phyloP scores from a whole-genome alignment of 2,888 invertebrate species.

The Gymnoscelis rufifasciata region DNA sequence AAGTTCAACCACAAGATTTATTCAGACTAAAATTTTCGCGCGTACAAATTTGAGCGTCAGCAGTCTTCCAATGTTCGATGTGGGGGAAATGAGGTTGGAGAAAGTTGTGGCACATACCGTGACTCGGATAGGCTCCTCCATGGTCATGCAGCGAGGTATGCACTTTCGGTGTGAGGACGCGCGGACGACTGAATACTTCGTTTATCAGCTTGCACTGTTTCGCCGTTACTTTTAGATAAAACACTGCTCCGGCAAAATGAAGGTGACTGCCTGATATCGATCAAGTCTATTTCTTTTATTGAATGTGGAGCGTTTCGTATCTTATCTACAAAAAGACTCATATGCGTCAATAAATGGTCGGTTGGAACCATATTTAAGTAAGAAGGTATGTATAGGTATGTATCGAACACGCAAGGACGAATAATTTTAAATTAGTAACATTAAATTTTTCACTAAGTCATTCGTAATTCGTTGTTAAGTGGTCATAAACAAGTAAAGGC shows the following conservation, averaged over 20 bases:
- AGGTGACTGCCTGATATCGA: slow-evolving; percentile 37
- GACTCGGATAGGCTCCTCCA: slow-evolving; percentile 39
- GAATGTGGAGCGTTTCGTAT: slow-evolving; percentile 23
- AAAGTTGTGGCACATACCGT: slow-evolving; percentile 45
- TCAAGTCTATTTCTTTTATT: slow-evolving; percentile 28
- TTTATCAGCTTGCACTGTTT: slow-evolving; percentile 33
- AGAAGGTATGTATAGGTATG: not conserved
- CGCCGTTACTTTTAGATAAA: slow-evolving; percentile 55
- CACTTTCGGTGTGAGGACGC: slow-evolving; percentile 46
- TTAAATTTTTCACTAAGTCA: no score
- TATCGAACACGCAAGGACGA: no score
- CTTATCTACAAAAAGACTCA: slow-evolving; percentile 23
- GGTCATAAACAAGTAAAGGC: no score
- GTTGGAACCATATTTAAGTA: not conserved
- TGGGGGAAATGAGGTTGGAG: slow-evolving; percentile 22
- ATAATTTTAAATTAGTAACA: no score
- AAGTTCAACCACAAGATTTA: slow-evolving; percentile 61
- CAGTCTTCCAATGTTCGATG: slow-evolving; percentile 10
- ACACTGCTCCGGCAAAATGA: slow-evolving; percentile 52
- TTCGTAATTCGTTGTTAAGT: no score
- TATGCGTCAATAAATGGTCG: not conserved
- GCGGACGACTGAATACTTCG: slow-evolving; percentile 43
- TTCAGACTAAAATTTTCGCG: slow-evolving; percentile 37
- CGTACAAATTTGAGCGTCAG: slow-evolving; percentile 19
- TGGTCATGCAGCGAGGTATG: slow-evolving; percentile 31